phyloP scores from a whole-genome alignment of 1,140 invertebrate genomes.

The Trichonephila inaurata region DNA sequence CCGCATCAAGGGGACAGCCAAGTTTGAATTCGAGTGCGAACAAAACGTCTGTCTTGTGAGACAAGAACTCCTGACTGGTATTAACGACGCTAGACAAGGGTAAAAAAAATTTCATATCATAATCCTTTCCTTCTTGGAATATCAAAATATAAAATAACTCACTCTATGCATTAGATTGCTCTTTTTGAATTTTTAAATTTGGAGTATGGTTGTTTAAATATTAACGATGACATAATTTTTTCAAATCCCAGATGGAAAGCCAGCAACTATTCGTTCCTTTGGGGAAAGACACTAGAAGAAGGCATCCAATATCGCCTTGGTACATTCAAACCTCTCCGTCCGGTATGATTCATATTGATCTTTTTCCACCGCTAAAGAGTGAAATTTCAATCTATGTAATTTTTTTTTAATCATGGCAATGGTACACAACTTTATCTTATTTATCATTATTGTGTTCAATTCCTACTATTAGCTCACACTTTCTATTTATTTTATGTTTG shows the following conservation, averaged over 20 bases:
- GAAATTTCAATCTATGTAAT: too few species aligned
- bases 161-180: too few species aligned
- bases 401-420: too few species aligned
- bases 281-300: conserved; percentile 90
- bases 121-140: too few species aligned
- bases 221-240: background rate
- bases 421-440: too few species aligned
- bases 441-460: too few species aligned
- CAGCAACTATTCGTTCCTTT: conserved; percentile 90
- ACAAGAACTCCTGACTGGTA: conserved; percentile 84
- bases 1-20: conserved; percentile 80
- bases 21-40: conserved; percentile 86
- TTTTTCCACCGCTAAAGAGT: too few species aligned
- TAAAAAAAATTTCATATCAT: conserved; percentile 43
- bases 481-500: too few species aligned
- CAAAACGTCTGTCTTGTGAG: conserved; percentile 88
- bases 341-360: conserved; percentile 79
- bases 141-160: too few species aligned
- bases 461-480: too few species aligned
- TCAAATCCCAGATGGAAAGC: conserved; percentile 86
- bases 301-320: conserved; percentile 89
- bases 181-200: too few species aligned
- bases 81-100: conserved; percentile 84
- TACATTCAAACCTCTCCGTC: conserved; percentile 83
- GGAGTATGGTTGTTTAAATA: background rate